Percentiles rank a stretch among this genome's conserved stretches.
Conservation (phyloP, 2,113 vertebrate species). For the Onychostoma macrolepis region DNA sequence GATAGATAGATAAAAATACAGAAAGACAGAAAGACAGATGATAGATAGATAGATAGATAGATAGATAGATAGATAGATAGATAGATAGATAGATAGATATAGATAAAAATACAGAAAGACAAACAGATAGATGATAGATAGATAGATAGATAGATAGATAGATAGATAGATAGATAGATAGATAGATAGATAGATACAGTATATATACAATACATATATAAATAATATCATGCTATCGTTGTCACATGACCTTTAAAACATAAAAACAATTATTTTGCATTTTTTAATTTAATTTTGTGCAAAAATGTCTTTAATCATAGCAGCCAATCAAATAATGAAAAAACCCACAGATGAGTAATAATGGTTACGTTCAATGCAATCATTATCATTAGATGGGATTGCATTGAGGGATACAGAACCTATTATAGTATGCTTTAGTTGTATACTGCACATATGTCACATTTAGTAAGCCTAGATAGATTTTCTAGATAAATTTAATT, state of each 20-base stretch:
- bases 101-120: no score
- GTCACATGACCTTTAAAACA: no score
- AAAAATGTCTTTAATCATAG: neutral
- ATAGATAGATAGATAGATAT: neutral
- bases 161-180: fast-evolving
- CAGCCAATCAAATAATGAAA: neutral
- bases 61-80: neutral
- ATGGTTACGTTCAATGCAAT: neutral
- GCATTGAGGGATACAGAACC: neutral
- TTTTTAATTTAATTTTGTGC: neutral
- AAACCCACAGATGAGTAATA: neutral
- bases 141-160: fast-evolving
- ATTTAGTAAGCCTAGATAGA: neutral
- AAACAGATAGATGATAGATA: neutral
- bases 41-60: neutral
- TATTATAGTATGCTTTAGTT: neutral
- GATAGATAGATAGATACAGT: neutral
- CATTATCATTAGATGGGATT: neutral
- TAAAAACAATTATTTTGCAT: no score
- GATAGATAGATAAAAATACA: neutral
- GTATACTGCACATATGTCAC: neutral
- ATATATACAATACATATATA: no score
- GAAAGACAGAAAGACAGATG: neutral
- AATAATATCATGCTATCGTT: no score
- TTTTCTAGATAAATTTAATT: neutral